Evolutionary conservation across 2,888 invertebrate species (phyloP).

Genomic region (Bembecia ichneumoniformis): DNA sequence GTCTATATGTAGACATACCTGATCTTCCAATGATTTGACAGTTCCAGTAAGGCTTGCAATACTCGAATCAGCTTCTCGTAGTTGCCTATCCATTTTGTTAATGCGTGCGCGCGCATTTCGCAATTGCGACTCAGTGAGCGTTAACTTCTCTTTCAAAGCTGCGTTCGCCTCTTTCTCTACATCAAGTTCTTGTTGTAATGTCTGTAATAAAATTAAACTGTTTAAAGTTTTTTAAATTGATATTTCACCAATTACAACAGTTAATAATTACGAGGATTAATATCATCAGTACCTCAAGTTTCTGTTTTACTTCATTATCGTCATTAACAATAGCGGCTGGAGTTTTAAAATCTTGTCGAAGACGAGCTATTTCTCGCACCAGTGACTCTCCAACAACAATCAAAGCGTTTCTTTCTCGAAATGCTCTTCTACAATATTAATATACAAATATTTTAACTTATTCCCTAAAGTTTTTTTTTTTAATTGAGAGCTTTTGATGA

Average conservation of each 20-base stretch:
- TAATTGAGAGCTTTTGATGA: too few relatives aligned
- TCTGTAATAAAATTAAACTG: constrained; percentile 15
- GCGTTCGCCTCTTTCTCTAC: constrained; percentile 40
- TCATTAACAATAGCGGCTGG: constrained; percentile 25
- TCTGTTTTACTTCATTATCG: constrained; percentile 28
- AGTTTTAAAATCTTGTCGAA: constrained; percentile 42
- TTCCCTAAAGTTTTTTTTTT: too few relatives aligned
- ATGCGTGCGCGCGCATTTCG: constrained; percentile 45
- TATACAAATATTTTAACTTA: background rate
- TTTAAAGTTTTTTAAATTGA: background rate
- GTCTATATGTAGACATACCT: constrained; percentile 27
- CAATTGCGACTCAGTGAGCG: constrained; percentile 43
- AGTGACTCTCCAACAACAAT: constrained; percentile 48
- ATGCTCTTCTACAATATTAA: constrained; percentile 31
- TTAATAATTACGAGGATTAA: background rate
- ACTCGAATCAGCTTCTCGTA: constrained; percentile 58
- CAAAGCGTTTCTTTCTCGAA: constrained; percentile 41
- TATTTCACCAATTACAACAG: background rate
- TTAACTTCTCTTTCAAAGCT: constrained; percentile 40
- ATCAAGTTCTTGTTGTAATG: constrained; percentile 40
- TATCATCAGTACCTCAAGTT: constrained; percentile 28
- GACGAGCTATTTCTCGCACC: constrained; percentile 46
- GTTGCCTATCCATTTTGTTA: constrained; percentile 56
- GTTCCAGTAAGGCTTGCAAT: constrained; percentile 52
- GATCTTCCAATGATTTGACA: constrained; percentile 57